Evolutionary conservation across 92 coral and sea anemone species (phyloP).

Genomic region (Chrysogorgia sp.): DNA sequence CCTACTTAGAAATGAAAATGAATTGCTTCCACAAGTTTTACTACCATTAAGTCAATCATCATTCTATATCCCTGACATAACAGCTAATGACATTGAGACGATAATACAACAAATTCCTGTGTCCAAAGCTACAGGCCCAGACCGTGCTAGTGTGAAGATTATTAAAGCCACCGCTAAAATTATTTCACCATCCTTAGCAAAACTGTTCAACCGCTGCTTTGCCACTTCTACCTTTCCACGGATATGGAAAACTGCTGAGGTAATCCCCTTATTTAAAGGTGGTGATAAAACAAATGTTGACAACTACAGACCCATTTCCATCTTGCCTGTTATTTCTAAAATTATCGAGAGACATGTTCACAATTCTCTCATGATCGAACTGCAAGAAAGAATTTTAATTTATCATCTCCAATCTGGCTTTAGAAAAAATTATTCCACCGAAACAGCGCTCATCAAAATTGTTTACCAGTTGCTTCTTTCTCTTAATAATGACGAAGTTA

Average conservation of each 20-base stretch:
- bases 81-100: no score
- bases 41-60: no score
- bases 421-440: neutral
- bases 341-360: slow-evolving; percentile 7
- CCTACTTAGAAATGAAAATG: no score
- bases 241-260: slow-evolving; percentile 21
- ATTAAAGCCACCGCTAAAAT: no score
- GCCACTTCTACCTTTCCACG: neutral
- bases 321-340: slow-evolving; percentile 5
- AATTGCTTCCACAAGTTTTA: no score
- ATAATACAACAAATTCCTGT: no score
- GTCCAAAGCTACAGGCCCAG: no score
- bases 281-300: neutral
- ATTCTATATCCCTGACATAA: no score
- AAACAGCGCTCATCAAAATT: neutral
- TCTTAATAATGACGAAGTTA: neutral
- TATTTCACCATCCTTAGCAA: no score
- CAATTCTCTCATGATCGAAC: neutral
- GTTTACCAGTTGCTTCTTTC: neutral
- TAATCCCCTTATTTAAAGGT: neutral
- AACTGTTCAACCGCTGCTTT: neutral
- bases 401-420: neutral
- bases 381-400: neutral
- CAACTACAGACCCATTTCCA: neutral
- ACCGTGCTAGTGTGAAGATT: no score